A percentile compares a stretch with the other conserved stretches of the same genome.
Evolutionary conservation across 2,113 vertebrate genomes (phyloP).

Genomic region (Etheostoma cragini): DNA sequence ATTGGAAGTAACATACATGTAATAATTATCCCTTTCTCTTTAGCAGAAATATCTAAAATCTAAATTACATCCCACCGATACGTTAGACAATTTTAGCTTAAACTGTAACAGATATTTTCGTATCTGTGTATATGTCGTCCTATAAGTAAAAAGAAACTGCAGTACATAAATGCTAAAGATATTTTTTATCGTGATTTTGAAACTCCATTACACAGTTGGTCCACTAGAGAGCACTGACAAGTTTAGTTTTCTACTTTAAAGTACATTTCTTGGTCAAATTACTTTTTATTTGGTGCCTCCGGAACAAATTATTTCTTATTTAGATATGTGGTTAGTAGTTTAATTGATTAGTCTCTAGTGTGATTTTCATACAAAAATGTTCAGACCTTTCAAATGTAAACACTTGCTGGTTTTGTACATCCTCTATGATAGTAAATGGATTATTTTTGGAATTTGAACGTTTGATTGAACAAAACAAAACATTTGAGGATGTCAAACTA

Average conservation of each 20-base stretch:
- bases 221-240: not conserved
- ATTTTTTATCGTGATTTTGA: not conserved
- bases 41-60: not conserved
- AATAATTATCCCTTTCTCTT: not conserved
- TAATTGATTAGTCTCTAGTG: not conserved
- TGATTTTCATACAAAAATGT: not conserved
- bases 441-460: not conserved
- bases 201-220: not conserved
- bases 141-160: not conserved
- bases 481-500: not conserved
- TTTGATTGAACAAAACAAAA: not conserved
- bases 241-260: not conserved
- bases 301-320: not conserved
- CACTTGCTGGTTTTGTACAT: not conserved
- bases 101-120: not conserved
- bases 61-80: not conserved
- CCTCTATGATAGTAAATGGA: not conserved
- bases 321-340: not conserved
- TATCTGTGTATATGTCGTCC: not conserved
- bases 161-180: not conserved
- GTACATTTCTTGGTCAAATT: not conserved
- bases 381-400: not conserved
- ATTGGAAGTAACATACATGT: rapidly evolving
- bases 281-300: not conserved
- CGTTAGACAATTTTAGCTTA: no score